Conservation (phyloP, 2,797 vertebrate genomes). For the Myotis pilosus region DNA sequence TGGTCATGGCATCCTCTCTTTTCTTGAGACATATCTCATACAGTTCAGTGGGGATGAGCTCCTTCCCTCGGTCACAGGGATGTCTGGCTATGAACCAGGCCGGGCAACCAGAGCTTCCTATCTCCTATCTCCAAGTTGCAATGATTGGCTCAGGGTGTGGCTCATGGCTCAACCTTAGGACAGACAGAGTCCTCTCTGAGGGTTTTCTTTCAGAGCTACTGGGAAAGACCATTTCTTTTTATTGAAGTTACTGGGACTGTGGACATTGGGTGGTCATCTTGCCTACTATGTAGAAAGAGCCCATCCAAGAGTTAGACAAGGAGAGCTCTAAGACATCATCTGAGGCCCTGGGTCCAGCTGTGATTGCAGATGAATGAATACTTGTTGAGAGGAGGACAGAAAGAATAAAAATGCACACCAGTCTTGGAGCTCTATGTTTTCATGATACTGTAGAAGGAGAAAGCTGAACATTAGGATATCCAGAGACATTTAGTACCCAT, state of each 20-base stretch:
- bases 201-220: not conserved
- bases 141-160: not conserved
- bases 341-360: not conserved
- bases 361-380: not conserved
- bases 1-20: not conserved
- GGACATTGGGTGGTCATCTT: not conserved
- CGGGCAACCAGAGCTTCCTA: not conserved
- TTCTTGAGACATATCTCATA: not conserved
- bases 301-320: not conserved
- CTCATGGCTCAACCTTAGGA: not conserved
- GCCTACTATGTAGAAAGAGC: not conserved
- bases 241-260: not conserved
- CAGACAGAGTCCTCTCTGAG: not conserved
- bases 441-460: not conserved
- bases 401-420: not conserved
- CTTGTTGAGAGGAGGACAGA: not conserved
- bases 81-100: not conserved
- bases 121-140: not conserved
- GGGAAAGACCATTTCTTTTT: not conserved
- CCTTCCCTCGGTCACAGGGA: not conserved
- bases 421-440: not conserved
- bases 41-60: not conserved
- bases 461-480: not conserved
- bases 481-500: not conserved
- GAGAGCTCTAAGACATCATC: not conserved